phyloP scores from a whole-genome alignment of 1,140 invertebrate genomes.

The Brachionus calyciflorus region DNA sequence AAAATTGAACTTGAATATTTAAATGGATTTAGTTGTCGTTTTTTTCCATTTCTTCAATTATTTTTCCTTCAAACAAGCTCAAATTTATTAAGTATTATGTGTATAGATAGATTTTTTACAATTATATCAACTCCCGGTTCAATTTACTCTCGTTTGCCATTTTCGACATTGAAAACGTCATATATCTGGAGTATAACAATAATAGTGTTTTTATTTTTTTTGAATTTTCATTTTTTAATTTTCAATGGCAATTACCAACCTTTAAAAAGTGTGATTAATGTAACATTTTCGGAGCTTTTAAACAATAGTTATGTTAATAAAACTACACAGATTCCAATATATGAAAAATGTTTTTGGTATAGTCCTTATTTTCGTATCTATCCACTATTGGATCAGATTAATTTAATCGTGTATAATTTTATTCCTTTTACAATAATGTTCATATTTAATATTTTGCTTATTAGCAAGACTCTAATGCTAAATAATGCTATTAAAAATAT shows the following conservation, averaged over 20 bases:
- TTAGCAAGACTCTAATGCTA: neutral
- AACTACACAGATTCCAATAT: neutral
- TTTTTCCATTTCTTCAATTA: constrained; percentile 15
- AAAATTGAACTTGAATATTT: neutral
- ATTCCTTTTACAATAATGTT: constrained; percentile 2
- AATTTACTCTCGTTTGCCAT: neutral
- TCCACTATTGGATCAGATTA: constrained; percentile 23
- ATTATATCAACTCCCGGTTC: constrained; percentile 20
- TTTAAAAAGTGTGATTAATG: neutral
- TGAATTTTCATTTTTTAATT: constrained; percentile 10
- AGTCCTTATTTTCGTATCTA: neutral
- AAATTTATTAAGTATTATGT: neutral
- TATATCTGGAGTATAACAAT: neutral
- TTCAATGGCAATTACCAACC: constrained; percentile 26
- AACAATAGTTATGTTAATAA: neutral
- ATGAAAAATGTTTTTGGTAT: constrained; percentile 7
- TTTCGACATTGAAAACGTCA: neutral
- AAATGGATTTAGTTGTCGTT: neutral
- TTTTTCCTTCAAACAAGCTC: constrained; percentile 10
- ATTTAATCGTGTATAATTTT: constrained; percentile 26
- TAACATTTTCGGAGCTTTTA: neutral
- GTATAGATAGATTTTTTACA: constrained; percentile 1
- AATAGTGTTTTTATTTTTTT: neutral
- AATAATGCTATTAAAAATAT: neutral
- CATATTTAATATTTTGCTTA: constrained; percentile 21